These are phyloP conservation scores for Euplagia quadripunctaria DNA, from an alignment of 2,888 invertebrate species.

Conservation along the genomic window DNA sequence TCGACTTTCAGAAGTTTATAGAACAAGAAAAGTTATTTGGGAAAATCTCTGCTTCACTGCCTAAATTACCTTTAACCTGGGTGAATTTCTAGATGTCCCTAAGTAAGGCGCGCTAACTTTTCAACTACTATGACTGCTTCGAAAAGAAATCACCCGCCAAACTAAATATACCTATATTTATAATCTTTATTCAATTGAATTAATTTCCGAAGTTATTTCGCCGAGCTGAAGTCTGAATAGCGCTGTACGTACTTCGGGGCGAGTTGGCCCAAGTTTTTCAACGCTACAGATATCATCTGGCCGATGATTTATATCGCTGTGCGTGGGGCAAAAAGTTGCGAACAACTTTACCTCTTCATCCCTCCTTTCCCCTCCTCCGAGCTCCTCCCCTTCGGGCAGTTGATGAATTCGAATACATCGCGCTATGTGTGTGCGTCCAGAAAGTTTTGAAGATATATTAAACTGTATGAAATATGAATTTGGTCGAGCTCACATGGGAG, in stretches of 20 bases:
- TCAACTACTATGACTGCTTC: neutral
- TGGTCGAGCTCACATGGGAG: constrained; percentile 32
- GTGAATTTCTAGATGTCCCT: neutral
- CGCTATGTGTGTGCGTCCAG: constrained; percentile 14
- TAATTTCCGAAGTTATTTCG: constrained; percentile 35
- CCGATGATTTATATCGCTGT: constrained; percentile 57
- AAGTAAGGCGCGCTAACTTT: neutral
- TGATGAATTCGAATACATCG: constrained; percentile 46
- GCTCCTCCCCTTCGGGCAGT: constrained; percentile 19
- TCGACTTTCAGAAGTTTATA: neutral
- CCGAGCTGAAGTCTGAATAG: constrained; percentile 13
- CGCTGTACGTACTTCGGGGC: constrained; percentile 4
- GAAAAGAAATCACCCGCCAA: constrained; percentile 3
- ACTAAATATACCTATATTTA: constrained; percentile 13
- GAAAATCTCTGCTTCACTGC: neutral
- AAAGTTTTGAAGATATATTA: constrained; percentile 49
- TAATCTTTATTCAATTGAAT: constrained; percentile 41
- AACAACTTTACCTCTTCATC: constrained; percentile 18
- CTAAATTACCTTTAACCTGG: neutral
- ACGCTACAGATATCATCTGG: constrained; percentile 54
- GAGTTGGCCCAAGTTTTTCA: constrained; percentile 52
- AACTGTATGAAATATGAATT: constrained; percentile 54
- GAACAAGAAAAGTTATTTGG: neutral
- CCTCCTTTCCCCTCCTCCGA: neutral
- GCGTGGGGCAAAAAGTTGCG: constrained; percentile 54